A percentile compares a stretch with the other conserved stretches of the same genome.
Evolutionary conservation across 2,113 vertebrate genomes (phyloP).

Genomic region (Ciconia stormi): DNA sequence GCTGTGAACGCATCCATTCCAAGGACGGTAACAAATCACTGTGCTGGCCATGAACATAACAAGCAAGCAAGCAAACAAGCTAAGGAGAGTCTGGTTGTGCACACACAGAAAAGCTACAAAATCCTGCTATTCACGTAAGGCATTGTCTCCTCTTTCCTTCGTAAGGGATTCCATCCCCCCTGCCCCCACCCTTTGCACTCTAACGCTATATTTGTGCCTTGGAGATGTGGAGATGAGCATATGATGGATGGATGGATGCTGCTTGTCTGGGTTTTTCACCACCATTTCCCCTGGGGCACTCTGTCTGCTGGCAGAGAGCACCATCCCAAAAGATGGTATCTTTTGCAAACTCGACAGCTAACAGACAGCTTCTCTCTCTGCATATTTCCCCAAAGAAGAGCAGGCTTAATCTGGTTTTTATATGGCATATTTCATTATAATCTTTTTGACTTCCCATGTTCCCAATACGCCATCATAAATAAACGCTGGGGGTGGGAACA

Average conservation of each 20-base stretch:
- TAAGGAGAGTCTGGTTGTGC: neutral
- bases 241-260: slow-evolving; percentile 82
- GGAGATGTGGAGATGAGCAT: slow-evolving; percentile 64
- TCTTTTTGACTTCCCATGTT: slow-evolving; percentile 73
- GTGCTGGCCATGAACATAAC: neutral
- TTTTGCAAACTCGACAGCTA: slow-evolving; percentile 83
- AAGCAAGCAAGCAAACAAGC: neutral
- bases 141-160: slow-evolving; percentile 36
- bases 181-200: slow-evolving; percentile 53
- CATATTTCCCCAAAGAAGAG: slow-evolving; percentile 82
- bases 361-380: slow-evolving; percentile 80
- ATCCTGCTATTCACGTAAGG: neutral
- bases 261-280: slow-evolving; percentile 80
- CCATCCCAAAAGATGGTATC: slow-evolving; percentile 82
- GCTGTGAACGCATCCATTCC: neutral
- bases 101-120: neutral
- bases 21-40: neutral
- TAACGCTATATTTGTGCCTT: slow-evolving; percentile 69
- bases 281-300: slow-evolving; percentile 78
- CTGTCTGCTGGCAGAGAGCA: slow-evolving; percentile 81
- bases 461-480: slow-evolving; percentile 65
- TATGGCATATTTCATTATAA: slow-evolving; percentile 81
- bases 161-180: slow-evolving; percentile 59
- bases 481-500: slow-evolving; percentile 59
- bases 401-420: slow-evolving; percentile 79